Conservation (phyloP, 2,113 vertebrate genomes). For the Serilophus lunatus region DNA sequence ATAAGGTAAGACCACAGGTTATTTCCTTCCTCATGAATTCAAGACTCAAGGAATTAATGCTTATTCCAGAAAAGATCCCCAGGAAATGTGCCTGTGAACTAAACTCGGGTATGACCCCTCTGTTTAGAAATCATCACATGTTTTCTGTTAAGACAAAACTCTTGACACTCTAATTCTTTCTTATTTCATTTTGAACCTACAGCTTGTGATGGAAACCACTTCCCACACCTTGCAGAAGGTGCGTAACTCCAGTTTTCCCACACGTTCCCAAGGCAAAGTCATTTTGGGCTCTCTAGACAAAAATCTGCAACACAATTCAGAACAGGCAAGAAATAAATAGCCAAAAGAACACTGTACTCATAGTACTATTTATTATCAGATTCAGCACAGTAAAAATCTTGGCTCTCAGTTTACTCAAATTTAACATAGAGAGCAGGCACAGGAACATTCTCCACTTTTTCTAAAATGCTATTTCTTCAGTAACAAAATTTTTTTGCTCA, state of each 20-base stretch:
- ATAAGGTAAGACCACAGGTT: background rate
- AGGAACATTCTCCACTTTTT: background rate
- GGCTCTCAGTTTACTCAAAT: background rate
- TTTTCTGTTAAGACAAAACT: background rate
- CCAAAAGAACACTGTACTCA: background rate
- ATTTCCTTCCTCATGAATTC: background rate
- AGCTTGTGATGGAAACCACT: constrained; percentile 33
- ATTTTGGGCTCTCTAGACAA: constrained; percentile 10
- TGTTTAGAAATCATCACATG: background rate
- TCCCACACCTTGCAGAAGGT: constrained; percentile 50
- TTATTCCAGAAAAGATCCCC: background rate
- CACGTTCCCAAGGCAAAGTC: background rate
- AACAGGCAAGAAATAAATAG: constrained; percentile 11
- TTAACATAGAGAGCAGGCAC: background rate
- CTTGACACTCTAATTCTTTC: background rate
- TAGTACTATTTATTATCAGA: background rate
- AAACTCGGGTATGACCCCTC: background rate
- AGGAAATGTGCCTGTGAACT: background rate
- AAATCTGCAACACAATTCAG: constrained; percentile 1
- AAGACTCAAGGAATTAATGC: background rate
- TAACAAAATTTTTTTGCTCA: background rate
- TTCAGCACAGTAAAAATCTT: background rate
- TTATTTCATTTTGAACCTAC: background rate
- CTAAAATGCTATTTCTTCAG: background rate
- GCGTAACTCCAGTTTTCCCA: constrained; percentile 31